phyloP scores from a whole-genome alignment of 2,797 vertebrate genomes.

The Enteromius trimaculatus region DNA sequence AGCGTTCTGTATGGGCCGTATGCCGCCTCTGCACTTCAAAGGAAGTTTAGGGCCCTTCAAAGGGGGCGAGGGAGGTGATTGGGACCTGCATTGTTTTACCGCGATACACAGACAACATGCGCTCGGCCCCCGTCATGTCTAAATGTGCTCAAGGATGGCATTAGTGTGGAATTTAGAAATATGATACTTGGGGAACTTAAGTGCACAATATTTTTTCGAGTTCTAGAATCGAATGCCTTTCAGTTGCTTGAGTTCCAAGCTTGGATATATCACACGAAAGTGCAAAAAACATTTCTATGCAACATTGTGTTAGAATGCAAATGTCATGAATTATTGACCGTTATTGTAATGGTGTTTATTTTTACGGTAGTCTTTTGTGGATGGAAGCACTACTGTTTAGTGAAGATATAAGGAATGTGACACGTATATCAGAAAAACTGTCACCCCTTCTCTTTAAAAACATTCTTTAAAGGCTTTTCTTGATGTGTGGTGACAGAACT shows the following conservation, averaged over 20 bases:
- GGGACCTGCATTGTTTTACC: conserved; percentile 54
- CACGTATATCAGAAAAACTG: conserved; percentile 49
- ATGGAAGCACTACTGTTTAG: conserved; percentile 56
- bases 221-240: neutral
- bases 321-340: neutral
- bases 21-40: conserved; percentile 80
- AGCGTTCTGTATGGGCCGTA: conserved; percentile 71
- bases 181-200: neutral
- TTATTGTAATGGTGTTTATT: conserved; percentile 43
- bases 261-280: neutral
- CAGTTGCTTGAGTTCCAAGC: neutral
- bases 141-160: conserved; percentile 2
- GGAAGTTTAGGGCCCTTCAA: conserved; percentile 76
- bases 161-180: neutral
- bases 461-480: conserved; percentile 43
- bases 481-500: conserved; percentile 53
- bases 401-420: conserved; percentile 62
- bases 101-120: conserved; percentile 36
- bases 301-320: conserved; percentile 6
- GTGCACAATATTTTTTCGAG: neutral
- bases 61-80: conserved; percentile 81
- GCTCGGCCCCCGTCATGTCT: conserved; percentile 16
- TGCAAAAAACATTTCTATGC: neutral
- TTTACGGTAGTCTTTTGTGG: conserved; percentile 45
- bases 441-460: conserved; percentile 30